A percentile compares a stretch with the other conserved stretches of the same genome.
Conservation (phyloP, 2,888 invertebrate genomes). For the Pheosia tremula region DNA sequence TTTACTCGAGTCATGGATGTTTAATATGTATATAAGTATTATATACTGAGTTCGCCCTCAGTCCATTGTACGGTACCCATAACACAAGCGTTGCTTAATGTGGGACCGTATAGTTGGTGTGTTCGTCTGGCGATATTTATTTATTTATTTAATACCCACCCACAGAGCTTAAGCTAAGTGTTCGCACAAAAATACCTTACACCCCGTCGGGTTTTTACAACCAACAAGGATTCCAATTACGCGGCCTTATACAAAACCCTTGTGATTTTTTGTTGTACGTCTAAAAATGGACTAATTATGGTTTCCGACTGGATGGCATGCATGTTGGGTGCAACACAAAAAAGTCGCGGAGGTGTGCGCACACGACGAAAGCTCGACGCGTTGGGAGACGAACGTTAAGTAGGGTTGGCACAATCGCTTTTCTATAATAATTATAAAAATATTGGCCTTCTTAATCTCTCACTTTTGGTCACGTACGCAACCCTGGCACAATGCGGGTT, state of each 20-base stretch:
- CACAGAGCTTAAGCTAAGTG: conserved; percentile 2
- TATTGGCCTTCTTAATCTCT: too few species aligned
- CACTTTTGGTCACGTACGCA: too few species aligned
- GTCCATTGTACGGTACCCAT: too few species aligned
- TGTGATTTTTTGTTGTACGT: conserved; percentile 46
- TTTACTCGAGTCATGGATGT: too few species aligned
- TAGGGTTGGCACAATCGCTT: conserved; percentile 33
- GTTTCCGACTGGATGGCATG: conserved; percentile 45
- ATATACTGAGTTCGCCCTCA: too few species aligned
- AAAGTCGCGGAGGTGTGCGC: conserved; percentile 54
- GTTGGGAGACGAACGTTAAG: conserved; percentile 4
- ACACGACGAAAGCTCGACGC: conserved; percentile 32
- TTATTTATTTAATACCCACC: conserved; percentile 2
- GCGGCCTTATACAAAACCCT: conserved; percentile 44
- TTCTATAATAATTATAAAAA: too few species aligned
- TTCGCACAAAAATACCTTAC: conserved; percentile 1
- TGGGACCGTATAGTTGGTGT: too few species aligned
- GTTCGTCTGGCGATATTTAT: too few species aligned
- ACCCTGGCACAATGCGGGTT: too few species aligned
- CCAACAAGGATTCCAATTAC: conserved; percentile 52
- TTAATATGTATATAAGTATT: too few species aligned
- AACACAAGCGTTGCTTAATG: too few species aligned
- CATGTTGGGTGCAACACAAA: conserved; percentile 47
- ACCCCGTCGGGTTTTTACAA: conserved; percentile 21
- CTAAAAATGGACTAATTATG: conserved; percentile 57